Percentiles rank a stretch among this genome's conserved stretches.
These are phyloP conservation scores for Malthinus seriepunctatus DNA, from an alignment of 2,888 invertebrate species.

Conservation along the genomic window DNA sequence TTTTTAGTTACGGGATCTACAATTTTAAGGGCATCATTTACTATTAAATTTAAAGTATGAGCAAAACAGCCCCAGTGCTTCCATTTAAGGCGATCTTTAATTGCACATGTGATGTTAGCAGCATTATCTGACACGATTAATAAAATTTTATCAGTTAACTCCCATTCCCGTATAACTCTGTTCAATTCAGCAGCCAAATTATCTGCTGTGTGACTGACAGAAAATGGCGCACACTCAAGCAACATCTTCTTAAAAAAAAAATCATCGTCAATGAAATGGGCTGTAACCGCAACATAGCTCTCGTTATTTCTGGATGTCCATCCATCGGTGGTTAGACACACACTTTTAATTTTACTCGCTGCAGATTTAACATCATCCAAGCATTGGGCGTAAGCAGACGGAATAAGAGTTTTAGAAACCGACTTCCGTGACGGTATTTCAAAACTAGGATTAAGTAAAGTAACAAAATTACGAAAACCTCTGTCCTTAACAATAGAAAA, in stretches of 20 bases:
- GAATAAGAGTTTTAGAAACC: constrained; percentile 27
- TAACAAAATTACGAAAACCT: constrained; percentile 29
- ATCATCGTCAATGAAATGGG: constrained; percentile 35
- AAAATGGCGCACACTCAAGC: constrained; percentile 32
- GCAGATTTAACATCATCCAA: constrained; percentile 12
- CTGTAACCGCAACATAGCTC: constrained; percentile 38
- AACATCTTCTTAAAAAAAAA: constrained; percentile 37
- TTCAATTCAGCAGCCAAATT: constrained; percentile 37
- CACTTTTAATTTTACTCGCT: constrained; percentile 19
- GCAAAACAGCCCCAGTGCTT: too few relatives aligned
- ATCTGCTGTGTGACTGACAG: constrained; percentile 34
- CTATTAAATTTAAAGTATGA: too few relatives aligned
- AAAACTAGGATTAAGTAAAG: constrained; percentile 33
- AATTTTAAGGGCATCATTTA: too few relatives aligned
- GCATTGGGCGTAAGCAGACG: constrained; percentile 22
- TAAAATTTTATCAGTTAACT: constrained; percentile 18
- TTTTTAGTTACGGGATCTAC: too few relatives aligned
- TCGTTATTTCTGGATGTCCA: constrained; percentile 42
- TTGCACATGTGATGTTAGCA: too few relatives aligned
- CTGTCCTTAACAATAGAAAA: constrained; percentile 33
- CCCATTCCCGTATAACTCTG: constrained; percentile 35
- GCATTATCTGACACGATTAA: too few relatives aligned
- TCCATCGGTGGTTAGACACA: constrained; percentile 41
- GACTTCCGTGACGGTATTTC: too few relatives aligned
- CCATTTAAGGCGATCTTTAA: too few relatives aligned